Percentiles rank a stretch among this genome's conserved stretches.
phyloP scores from a whole-genome alignment of 2,888 invertebrate genomes.

The Iphiclides podalirius region DNA sequence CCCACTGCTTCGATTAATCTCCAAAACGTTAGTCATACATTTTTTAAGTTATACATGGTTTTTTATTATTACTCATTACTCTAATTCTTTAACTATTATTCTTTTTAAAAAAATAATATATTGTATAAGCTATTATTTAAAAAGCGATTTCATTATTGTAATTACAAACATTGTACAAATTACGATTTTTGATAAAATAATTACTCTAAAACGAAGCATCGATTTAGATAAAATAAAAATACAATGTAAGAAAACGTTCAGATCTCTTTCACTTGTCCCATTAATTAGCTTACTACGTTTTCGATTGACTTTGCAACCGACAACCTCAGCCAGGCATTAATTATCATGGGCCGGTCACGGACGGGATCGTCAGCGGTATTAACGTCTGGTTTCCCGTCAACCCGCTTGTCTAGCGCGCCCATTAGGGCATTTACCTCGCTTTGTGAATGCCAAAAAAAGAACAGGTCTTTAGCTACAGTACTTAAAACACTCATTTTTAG shows the following conservation, averaged over 20 bases:
- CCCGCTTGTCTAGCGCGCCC: constrained; percentile 21
- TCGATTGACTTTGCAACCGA: constrained; percentile 7
- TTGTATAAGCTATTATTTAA: no score
- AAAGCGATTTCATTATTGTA: no score
- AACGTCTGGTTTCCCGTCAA: constrained; percentile 16
- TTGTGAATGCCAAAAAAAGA: constrained; percentile 21
- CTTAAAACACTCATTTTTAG: constrained; percentile 1
- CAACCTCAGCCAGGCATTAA: constrained; percentile 12
- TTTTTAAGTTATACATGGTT: not conserved
- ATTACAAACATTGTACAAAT: no score
- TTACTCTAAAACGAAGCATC: no score
- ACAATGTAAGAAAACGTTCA: no score
- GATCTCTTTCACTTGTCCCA: constrained; percentile 2
- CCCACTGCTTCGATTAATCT: constrained; percentile 9
- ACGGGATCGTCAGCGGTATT: constrained; percentile 8
- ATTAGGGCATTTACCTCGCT: constrained; percentile 22
- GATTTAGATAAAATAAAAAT: no score
- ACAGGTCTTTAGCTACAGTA: constrained; percentile 5
- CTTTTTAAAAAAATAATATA: no score
- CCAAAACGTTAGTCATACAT: not conserved
- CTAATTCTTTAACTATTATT: no score
- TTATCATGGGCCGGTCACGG: constrained; percentile 16
- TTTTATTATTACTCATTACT: no score
- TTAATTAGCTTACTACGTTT: constrained; percentile 13
- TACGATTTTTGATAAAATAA: no score